Evolutionary conservation across 2,113 vertebrate genomes (phyloP).

Genomic region (Proterorhinus semilunaris): DNA sequence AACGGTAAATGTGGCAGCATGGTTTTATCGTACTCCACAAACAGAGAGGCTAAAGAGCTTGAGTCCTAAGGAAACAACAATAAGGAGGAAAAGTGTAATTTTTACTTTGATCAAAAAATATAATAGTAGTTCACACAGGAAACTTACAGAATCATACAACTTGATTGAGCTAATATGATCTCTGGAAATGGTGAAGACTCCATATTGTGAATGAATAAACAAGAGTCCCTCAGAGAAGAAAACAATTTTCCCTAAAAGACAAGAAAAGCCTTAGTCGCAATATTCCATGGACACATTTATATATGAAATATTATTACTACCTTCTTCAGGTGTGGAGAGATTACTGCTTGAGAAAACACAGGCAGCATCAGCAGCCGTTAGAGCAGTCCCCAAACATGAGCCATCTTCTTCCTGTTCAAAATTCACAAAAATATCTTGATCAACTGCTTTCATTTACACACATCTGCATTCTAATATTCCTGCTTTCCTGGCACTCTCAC

Average conservation of each 20-base stretch:
- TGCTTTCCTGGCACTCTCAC: background rate
- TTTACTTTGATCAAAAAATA: background rate
- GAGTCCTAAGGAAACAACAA: constrained; percentile 77
- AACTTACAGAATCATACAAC: constrained; percentile 85
- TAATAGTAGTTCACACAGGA: background rate
- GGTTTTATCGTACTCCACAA: constrained; percentile 82
- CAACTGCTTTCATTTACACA: background rate
- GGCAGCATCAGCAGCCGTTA: constrained; percentile 81
- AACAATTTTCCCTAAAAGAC: constrained; percentile 80
- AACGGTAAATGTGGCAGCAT: constrained; percentile 86
- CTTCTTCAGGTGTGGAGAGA: constrained; percentile 85
- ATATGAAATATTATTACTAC: constrained; percentile 74
- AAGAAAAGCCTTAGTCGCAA: background rate
- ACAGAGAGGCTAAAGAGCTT: constrained; percentile 79
- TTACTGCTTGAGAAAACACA: constrained; percentile 80
- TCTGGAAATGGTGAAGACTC: constrained; percentile 84
- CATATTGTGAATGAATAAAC: constrained; percentile 82
- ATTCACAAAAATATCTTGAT: constrained; percentile 12
- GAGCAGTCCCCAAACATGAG: constrained; percentile 82
- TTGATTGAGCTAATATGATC: constrained; percentile 80
- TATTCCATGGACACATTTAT: too few relatives aligned
- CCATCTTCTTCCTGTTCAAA: constrained; percentile 70
- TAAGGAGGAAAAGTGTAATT: background rate
- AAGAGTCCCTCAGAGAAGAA: constrained; percentile 91
- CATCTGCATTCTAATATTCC: background rate